Evolutionary conservation across 2,113 vertebrate genomes (phyloP).

Genomic region (Gopherus evgoodei): DNA sequence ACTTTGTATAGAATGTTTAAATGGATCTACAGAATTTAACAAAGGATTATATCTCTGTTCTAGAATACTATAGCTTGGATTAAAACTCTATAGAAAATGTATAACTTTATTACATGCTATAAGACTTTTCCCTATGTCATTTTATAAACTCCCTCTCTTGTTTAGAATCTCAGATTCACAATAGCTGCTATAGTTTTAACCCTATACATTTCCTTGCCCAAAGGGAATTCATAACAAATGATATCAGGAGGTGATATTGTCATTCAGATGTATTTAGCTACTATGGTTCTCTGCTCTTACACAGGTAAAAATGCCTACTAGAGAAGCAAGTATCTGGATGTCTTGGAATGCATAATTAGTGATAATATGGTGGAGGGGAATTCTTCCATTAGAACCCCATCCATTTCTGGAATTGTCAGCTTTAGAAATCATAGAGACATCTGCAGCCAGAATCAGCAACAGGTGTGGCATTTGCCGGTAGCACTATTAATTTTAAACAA

Average conservation of each 20-base stretch:
- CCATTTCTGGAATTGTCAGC: background rate
- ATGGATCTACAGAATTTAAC: background rate
- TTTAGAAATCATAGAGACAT: slow-evolving; percentile 7
- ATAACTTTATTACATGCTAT: background rate
- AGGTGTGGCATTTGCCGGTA: background rate
- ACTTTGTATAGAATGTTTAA: background rate
- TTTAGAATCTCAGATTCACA: background rate
- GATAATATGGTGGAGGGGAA: slow-evolving; percentile 14
- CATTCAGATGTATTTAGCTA: background rate
- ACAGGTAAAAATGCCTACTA: background rate
- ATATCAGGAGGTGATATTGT: background rate
- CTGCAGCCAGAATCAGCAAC: background rate
- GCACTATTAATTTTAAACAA: background rate
- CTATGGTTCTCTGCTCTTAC: background rate
- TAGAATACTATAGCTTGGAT: background rate
- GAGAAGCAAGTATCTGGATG: background rate
- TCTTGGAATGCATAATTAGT: background rate
- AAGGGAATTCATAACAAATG: background rate
- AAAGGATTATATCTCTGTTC: background rate
- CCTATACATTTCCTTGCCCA: background rate
- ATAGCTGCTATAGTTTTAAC: background rate
- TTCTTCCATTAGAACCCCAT: background rate
- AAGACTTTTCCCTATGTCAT: background rate
- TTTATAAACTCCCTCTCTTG: background rate
- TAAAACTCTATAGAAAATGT: background rate